Evolutionary conservation across 35 echinoderm and acorn worm species (phyloP).

Genomic region (Ptychodera flava): DNA sequence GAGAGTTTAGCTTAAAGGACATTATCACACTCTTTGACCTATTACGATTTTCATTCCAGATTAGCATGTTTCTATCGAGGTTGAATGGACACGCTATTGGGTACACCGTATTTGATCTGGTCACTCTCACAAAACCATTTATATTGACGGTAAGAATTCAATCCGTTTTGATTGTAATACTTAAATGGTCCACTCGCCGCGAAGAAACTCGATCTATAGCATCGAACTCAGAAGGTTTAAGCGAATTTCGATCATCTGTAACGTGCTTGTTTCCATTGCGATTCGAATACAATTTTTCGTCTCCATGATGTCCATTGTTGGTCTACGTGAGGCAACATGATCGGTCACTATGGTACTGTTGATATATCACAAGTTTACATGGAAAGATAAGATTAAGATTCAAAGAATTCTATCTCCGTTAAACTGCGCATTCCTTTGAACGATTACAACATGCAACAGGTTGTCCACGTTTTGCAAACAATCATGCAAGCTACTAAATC

Average conservation of each 20-base stretch:
- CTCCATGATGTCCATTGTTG: background rate
- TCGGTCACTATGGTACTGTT: no score
- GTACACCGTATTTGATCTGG: constrained; percentile 51
- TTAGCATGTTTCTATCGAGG: constrained; percentile 50
- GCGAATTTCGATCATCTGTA: background rate
- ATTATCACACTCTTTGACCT: background rate
- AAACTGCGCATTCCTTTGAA: no score
- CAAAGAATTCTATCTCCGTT: no score
- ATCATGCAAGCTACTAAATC: no score
- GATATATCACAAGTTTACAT: no score
- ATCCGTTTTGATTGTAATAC: no score
- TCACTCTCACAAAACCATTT: constrained; percentile 55
- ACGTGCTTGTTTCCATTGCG: no score
- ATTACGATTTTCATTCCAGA: constrained; percentile 10
- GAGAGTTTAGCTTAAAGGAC: background rate
- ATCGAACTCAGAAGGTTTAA: background rate
- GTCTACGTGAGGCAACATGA: no score
- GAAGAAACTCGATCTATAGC: background rate
- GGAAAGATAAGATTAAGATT: no score
- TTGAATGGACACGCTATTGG: constrained; percentile 43
- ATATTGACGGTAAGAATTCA: constrained; percentile 63
- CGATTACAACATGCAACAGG: no score
- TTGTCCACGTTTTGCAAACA: no score
- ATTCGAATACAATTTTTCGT: no score
- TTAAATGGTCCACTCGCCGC: background rate